Conservation (phyloP, 2,797 vertebrate genomes). For the Chloroceryle amazona region DNA sequence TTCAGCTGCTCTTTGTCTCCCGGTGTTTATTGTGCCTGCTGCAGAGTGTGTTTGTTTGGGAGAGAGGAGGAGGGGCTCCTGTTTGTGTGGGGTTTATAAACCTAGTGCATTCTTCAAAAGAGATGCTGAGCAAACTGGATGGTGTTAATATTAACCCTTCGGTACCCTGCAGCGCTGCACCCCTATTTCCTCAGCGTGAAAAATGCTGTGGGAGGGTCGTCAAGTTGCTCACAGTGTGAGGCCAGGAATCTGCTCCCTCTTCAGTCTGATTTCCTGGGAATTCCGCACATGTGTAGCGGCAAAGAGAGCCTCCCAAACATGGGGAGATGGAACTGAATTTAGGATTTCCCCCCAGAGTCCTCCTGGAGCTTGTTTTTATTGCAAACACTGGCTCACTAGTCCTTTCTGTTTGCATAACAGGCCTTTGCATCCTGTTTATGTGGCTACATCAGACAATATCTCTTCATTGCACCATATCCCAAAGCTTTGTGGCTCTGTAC, state of each 20-base stretch:
- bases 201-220: background rate
- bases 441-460: background rate
- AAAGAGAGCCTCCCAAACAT: background rate
- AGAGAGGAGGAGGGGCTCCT: constrained; percentile 37
- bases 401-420: constrained; percentile 8
- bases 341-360: background rate
- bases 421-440: background rate
- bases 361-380: constrained; percentile 29
- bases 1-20: constrained; percentile 67
- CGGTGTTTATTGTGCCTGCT: constrained; percentile 38
- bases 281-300: background rate
- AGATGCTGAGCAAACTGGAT: constrained; percentile 52
- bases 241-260: background rate
- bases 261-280: background rate
- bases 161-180: background rate
- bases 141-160: constrained; percentile 48
- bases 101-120: constrained; percentile 50
- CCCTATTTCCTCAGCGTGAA: background rate
- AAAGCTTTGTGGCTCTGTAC: background rate
- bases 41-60: constrained; percentile 51
- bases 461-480: background rate
- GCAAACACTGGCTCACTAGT: background rate
- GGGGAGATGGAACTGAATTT: background rate
- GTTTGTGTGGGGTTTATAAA: constrained; percentile 65
- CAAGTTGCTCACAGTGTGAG: background rate